A percentile compares a stretch with the other conserved stretches of the same genome.
Conservation (phyloP, 2,888 invertebrate genomes). For the Callinectes sapidus region DNA sequence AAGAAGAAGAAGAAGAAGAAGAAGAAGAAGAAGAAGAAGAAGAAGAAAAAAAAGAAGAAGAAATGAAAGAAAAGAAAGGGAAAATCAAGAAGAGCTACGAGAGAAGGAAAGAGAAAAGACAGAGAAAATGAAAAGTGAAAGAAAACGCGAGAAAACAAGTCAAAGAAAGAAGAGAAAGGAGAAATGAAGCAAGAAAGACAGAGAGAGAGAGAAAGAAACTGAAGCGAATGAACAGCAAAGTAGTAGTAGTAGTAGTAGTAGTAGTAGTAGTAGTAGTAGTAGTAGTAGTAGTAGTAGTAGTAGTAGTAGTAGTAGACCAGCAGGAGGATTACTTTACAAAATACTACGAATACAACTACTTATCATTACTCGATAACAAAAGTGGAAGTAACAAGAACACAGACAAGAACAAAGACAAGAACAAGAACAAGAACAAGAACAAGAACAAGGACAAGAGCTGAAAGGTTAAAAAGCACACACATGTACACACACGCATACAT, state of each 20-base stretch:
- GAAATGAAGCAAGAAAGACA: background rate
- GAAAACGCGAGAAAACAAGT: background rate
- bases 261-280: constrained; percentile 44
- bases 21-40: background rate
- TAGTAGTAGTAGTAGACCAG: background rate
- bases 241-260: constrained; percentile 46
- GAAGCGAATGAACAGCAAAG: background rate
- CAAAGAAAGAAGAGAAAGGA: background rate
- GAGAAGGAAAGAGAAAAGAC: no score
- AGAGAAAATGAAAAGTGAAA: background rate
- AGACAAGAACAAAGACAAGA: background rate
- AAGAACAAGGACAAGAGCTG: background rate
- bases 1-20: background rate
- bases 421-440: background rate
- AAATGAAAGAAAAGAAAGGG: background rate
- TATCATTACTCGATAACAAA: background rate
- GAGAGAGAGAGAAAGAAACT: background rate
- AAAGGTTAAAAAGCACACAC: no score
- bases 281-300: constrained; percentile 43
- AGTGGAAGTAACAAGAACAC: background rate
- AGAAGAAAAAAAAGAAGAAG: background rate
- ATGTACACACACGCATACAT: no score
- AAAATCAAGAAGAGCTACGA: no score
- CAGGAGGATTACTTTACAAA: background rate
- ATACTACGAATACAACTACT: background rate